These are phyloP conservation scores for Lasioglossum marginatum DNA, from an alignment of 2,888 invertebrate genomes.

Conservation along the genomic window DNA sequence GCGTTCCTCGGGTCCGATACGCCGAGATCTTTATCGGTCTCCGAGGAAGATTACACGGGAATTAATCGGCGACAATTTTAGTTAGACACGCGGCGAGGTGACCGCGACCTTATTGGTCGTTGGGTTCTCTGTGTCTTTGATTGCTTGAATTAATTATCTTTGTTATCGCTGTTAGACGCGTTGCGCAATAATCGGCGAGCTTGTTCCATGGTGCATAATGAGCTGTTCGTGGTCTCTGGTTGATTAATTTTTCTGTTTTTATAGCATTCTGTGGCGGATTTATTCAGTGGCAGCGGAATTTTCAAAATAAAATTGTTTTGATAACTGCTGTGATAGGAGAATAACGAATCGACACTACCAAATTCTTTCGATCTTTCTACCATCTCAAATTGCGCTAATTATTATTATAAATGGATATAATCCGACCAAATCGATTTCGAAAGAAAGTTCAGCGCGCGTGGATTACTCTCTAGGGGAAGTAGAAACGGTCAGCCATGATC, in stretches of 20 bases:
- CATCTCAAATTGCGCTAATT: neutral
- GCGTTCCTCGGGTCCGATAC: conserved; percentile 70
- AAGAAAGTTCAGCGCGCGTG: neutral
- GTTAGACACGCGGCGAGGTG: conserved; percentile 9
- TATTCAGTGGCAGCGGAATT: no score
- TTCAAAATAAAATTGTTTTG: no score
- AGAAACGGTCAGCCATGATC: neutral
- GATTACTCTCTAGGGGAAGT: neutral
- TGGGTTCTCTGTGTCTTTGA: neutral
- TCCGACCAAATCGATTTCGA: neutral
- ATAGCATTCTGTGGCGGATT: no score
- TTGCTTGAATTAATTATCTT: neutral
- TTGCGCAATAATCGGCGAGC: neutral
- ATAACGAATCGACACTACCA: no score
- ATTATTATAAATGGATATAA: neutral
- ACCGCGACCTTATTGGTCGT: neutral
- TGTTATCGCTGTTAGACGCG: neutral
- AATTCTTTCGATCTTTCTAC: no score
- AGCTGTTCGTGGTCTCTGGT: neutral
- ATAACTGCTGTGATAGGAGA: no score
- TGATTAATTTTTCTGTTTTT: neutral
- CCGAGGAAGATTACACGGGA: conserved; percentile 57
- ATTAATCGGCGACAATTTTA: conserved; percentile 46
- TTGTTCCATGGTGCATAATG: neutral
- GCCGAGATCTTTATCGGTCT: conserved; percentile 72